A percentile compares a stretch with the other conserved stretches of the same genome.
Conservation (phyloP, 2,113 vertebrate species). For the Notothenia coriiceps region DNA sequence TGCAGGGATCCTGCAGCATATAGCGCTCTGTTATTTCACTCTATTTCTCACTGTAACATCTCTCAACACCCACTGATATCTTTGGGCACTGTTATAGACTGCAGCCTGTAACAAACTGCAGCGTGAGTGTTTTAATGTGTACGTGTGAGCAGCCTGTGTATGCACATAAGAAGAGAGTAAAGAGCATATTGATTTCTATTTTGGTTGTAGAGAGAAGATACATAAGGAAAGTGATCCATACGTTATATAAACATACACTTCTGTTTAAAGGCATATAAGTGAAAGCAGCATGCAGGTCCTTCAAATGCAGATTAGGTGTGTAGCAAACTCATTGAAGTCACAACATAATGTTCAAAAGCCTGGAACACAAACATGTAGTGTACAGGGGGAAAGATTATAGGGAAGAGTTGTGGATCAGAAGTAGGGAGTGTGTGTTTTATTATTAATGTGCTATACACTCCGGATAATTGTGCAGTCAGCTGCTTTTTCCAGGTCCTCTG, state of each 20-base stretch:
- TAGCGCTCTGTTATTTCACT: slow-evolving; percentile 24
- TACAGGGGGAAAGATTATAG: slow-evolving; percentile 18
- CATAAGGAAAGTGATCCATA: not conserved
- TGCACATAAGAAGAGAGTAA: slow-evolving; percentile 13
- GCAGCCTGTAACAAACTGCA: slow-evolving; percentile 42
- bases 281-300: not conserved
- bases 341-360: slow-evolving; percentile 1
- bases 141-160: slow-evolving; percentile 11
- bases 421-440: slow-evolving; percentile 58
- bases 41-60: slow-evolving; percentile 17
- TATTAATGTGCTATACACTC: slow-evolving; percentile 71
- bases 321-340: not conserved
- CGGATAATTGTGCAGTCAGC: slow-evolving; percentile 72
- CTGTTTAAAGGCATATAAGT: not conserved
- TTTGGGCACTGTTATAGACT: slow-evolving; percentile 36
- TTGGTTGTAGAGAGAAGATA: slow-evolving; percentile 3
- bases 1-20: slow-evolving; percentile 39
- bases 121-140: slow-evolving; percentile 16
- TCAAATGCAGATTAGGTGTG: slow-evolving; percentile 5
- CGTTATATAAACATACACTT: not conserved
- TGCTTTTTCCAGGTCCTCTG: slow-evolving; percentile 60
- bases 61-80: slow-evolving; percentile 25
- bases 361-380: slow-evolving; percentile 41
- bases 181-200: slow-evolving; percentile 1
- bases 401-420: slow-evolving; percentile 19